phyloP scores from a whole-genome alignment of 1,140 invertebrate species.

The Drosophila simulans region DNA sequence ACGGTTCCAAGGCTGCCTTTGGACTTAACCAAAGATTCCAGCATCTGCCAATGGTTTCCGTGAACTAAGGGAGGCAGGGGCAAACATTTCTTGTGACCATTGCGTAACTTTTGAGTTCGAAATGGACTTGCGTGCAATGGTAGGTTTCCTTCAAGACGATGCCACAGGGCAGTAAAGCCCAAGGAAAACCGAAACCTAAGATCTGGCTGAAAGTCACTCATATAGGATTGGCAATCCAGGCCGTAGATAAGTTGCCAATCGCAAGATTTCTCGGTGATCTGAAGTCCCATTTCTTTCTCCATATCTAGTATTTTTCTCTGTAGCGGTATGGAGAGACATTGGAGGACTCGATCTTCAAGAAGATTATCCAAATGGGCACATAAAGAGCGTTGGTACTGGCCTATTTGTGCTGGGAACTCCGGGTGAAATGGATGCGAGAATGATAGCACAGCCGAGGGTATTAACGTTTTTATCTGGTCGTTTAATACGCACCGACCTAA shows the following conservation, averaged over 20 bases:
- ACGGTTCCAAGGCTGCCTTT: constrained; percentile 93
- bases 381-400: constrained; percentile 97
- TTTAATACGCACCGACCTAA: constrained; percentile 94
- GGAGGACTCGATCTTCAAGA: constrained; percentile 92
- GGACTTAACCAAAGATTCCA: constrained; percentile 87
- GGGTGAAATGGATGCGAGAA: constrained; percentile 94
- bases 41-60: constrained; percentile 88
- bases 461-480: constrained; percentile 94
- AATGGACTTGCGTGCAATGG: constrained; percentile 5
- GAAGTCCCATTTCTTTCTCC: constrained; percentile 95
- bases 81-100: constrained; percentile 45
- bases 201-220: constrained; percentile 98
- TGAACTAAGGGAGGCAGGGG: constrained; percentile 43
- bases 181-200: constrained; percentile 96
- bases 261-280: constrained; percentile 95
- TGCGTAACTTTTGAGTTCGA: constrained; percentile 31
- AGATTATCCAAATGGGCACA: constrained; percentile 95
- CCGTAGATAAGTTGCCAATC: constrained; percentile 95
- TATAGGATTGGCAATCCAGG: constrained; percentile 96
- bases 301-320: constrained; percentile 93
- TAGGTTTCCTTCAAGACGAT: constrained; percentile 89
- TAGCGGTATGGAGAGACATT: constrained; percentile 92
- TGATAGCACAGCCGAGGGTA: constrained; percentile 95
- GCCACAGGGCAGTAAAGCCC: constrained; percentile 93
- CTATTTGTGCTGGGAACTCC: constrained; percentile 91